Base-by-base conservation (phyloP, 1,140 invertebrate species). In the Neodiprion lecontei region DNA sequence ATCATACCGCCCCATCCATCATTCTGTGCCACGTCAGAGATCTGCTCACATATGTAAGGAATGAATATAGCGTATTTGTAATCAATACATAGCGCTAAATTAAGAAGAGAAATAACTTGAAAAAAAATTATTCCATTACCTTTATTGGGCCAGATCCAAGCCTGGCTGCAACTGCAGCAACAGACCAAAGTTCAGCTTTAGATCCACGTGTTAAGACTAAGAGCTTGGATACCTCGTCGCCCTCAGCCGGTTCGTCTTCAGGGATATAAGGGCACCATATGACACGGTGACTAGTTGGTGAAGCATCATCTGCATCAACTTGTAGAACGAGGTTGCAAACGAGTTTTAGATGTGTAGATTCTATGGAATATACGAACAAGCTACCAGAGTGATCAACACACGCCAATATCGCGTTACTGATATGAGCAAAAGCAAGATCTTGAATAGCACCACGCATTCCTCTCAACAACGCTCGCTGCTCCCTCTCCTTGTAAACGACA, bases 181-280 rank as follows among this genome's bases (percentile, higher is more conserved):
- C 79, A 5, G 84, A 85, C 85, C 87, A 88, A 23, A 88, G 78
- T 81, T 88, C 89, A 93, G 94, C 92, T 87, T 90, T 92, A 78
- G 92, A 92, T 69, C 93, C 93, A 81, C 96, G 93, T 7, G 95
- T 94, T 75, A 96, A 91, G 68, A 96, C 93, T 76, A 98, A 89
- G 72, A 97, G 89, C 79, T 93, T 92, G 7, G 94, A 92, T n/a
- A 92, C 91, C 81, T 96, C 94, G 48, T 95, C 94, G 73, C 78
- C 77, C 67, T 92, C 90, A 65, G 81, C 81, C 48, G 83, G 74
- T 68, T 93, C 91, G 12, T 92, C 91, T 53, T 92, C 91, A 0
- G 95, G 94, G 74, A 98, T 94, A 88, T 94, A 98, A 0, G 96
- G 96, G 86, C 97, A 98, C 97, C 97, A 99, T 78, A 97, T 95